Base-by-base conservation (phyloP, 2,113 vertebrate species). In the Urocolius indicus region DNA sequence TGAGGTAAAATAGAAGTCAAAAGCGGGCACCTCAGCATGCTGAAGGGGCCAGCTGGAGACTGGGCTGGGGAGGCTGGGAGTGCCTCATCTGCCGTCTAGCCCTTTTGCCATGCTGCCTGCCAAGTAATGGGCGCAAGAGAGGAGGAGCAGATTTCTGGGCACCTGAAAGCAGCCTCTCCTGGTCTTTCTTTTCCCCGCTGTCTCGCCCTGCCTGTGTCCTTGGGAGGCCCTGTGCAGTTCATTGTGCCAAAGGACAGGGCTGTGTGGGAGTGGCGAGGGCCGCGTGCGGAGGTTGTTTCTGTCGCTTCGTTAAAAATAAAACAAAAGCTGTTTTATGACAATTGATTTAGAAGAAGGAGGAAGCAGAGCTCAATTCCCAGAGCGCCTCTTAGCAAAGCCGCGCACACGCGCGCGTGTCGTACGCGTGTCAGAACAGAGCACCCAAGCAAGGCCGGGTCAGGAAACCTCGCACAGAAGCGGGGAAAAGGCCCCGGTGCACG, bases 241-340 rank as follows among this genome's bases (percentile, higher is more conserved):
- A 32, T 85, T 85, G 54, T 95, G 69, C 82, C 66, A 48, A 76
- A 89, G 76, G 49, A 84, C 1, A 3, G 66, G 68, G 62, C 46
- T 0, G 6, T 0, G 6, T 68, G 88, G 49, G 66, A 90, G 76
- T 8, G 3, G 48, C 45, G 59, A 71, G 59, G 48, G 32, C 79
- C 90, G 71, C 0, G 19, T 1, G 3, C 78, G 58, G 61, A 84
- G 73, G 57, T 87, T 75, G 72, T 92, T 92, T 90, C 88, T 84
- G 92, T 89, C 3, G 4, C 95, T 93, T 95, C 76, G 88, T 94
- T 93, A 96, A 97, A 96, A 96, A 95, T 94, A 94, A 97, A 96
- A 93, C 90, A 87, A 95, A 95, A 96, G 94, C 81, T 84, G 76
- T 46, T 89, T 94, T 95, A 79, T 93, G 88, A 84, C 83, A 86